Evolutionary conservation across 2,888 invertebrate species (phyloP).

Genomic region (Helleia helle): DNA sequence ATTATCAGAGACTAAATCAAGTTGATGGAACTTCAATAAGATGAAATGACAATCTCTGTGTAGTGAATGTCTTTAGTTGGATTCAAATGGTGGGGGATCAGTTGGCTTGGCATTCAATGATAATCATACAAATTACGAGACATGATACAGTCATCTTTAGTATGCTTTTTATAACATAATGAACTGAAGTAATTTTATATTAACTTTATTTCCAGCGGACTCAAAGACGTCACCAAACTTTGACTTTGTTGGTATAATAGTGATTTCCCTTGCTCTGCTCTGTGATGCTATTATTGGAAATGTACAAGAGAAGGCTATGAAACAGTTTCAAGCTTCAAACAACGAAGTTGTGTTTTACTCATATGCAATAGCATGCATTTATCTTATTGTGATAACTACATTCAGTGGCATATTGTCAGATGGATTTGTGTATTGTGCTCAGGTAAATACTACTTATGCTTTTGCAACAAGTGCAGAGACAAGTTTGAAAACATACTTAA

Average conservation of each 20-base stretch:
- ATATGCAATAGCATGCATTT: slow-evolving; percentile 89
- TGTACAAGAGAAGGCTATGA: slow-evolving; percentile 97
- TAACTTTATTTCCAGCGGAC: slow-evolving; percentile 74
- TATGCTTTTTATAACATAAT: too few species aligned
- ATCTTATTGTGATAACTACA: slow-evolving; percentile 83
- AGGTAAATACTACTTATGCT: too few species aligned
- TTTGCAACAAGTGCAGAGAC: too few species aligned
- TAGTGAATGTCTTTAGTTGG: too few species aligned
- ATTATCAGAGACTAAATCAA: too few species aligned
- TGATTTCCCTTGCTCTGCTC: slow-evolving; percentile 88
- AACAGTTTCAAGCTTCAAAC: slow-evolving; percentile 85
- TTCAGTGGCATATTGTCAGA: slow-evolving; percentile 81
- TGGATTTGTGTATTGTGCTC: slow-evolving; percentile 83
- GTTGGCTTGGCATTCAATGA: too few species aligned
- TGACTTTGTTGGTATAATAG: slow-evolving; percentile 78
- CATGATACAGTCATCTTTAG: too few species aligned
- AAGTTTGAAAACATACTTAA: too few species aligned
- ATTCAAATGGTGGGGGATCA: too few species aligned
- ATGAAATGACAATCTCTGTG: background rate
- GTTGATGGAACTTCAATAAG: too few species aligned
- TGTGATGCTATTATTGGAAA: slow-evolving; percentile 98
- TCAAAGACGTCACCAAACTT: slow-evolving; percentile 85
- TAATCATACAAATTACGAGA: too few species aligned
- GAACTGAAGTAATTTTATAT: too few species aligned
- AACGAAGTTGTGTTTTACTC: slow-evolving; percentile 88